Evolutionary conservation across 1,140 invertebrate genomes (phyloP), one percentile per base, ranked within the genome.

Genomic region (Schlechtendalia chinensis): DNA sequence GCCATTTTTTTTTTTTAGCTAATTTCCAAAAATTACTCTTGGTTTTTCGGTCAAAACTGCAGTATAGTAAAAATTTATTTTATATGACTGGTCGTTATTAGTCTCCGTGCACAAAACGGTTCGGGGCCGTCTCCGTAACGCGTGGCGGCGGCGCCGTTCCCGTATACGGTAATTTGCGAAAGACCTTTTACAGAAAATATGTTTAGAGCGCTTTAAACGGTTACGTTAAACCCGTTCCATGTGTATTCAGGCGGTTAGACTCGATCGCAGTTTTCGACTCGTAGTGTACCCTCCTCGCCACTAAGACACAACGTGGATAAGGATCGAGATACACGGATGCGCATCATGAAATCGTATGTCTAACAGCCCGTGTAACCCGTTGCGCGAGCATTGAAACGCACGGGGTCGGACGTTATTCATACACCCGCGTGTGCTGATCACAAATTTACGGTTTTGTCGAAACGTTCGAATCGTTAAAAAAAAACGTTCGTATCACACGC

Each of bases 151-250:
- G 16, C 29, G n/a, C 8, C 5, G 17, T 11, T 63, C 27, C 5
- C 17, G 29, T n/a, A n/a, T 56, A 50, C 24, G n/a, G 56, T 59
- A 77, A 77, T 58, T 77, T 59, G 74, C 74, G 54, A 59, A 77
- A 59, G n/a, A 56, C 56, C 74, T 22, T 77, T 77, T 59, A 24
- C 39, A 32, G n/a, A 47, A 65, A 69, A 69, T 45, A 69, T 45
- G 1, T 12, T 39, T 12, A 29, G n/a, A 65, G 32, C 12, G 63
- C 29, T 65, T 65, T 19, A 19, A 54, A 54, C 19, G 19, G n/a
- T n/a, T 54, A 65, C 32, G 39, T 45, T 22, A 45, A 65, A 65
- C n/a, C 22, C 65, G 22, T 22, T n/a, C 39, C 24, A 32, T 65
- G n/a, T n/a, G 61, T 17, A 4, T 19, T n/a, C n/a, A n/a, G 61